Percentiles rank a stretch among this genome's conserved stretches.
phyloP scores from a whole-genome alignment of 1,140 invertebrate species.

The Macrosteles quadrilineatus region DNA sequence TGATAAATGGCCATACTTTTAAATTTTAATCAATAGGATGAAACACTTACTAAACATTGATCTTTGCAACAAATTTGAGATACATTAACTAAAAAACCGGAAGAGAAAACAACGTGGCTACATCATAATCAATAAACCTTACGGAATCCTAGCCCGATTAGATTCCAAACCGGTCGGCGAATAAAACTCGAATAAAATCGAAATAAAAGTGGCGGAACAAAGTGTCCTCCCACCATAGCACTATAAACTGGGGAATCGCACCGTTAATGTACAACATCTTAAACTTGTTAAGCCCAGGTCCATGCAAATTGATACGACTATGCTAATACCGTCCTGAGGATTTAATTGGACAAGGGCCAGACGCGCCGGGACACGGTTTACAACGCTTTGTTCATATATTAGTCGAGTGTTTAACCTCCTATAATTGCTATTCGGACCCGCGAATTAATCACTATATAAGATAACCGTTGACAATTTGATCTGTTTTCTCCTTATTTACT shows the following conservation, averaged over 20 bases:
- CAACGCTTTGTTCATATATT: constrained; percentile 18
- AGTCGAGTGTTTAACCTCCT: constrained; percentile 1
- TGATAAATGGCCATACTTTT: no score
- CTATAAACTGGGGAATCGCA: not conserved
- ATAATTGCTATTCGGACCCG: constrained; percentile 2
- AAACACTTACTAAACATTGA: no score
- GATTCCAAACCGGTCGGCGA: no score
- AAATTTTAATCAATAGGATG: no score
- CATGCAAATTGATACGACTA: constrained; percentile 22
- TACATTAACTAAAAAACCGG: no score
- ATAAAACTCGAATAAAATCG: no score
- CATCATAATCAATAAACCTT: no score
- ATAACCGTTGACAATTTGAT: constrained; percentile 14
- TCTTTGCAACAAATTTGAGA: no score
- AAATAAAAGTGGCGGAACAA: constrained; percentile 1
- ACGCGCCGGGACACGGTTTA: constrained; percentile 2
- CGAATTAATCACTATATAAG: constrained; percentile 6
- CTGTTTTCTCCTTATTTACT: constrained; percentile 13
- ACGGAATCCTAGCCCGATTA: no score
- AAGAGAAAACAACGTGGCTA: no score
- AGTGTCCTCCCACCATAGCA: not conserved
- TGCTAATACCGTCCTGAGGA: constrained; percentile 6
- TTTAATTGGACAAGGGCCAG: constrained; percentile 12
- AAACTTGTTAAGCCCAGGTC: constrained; percentile 19
- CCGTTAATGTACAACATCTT: constrained; percentile 16